These are phyloP conservation scores for Diachasma alloeum DNA, from an alignment of 1,140 invertebrate species.

Conservation along the genomic window DNA sequence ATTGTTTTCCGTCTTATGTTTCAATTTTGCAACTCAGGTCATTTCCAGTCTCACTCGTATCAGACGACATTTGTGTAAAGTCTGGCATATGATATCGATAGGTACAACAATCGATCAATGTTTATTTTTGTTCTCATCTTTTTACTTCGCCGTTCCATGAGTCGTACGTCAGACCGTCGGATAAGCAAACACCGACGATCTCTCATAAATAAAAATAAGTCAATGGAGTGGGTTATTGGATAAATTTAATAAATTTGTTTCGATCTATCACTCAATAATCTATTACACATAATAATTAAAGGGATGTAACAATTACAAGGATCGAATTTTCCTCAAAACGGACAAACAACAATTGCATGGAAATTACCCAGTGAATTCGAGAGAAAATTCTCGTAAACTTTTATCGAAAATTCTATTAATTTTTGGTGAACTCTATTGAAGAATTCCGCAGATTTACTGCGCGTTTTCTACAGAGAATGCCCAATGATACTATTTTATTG, in stretches of 20 bases:
- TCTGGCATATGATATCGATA: conserved; percentile 34
- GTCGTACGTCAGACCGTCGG: conserved; percentile 5
- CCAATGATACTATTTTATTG: too few relatives aligned
- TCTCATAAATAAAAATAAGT: conserved; percentile 18
- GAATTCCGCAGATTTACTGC: too few relatives aligned
- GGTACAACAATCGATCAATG: conserved; percentile 37
- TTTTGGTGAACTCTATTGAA: too few relatives aligned
- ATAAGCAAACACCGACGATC: conserved; percentile 4
- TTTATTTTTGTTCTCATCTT: conserved; percentile 19
- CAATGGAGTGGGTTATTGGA: not conserved
- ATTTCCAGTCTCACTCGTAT: not conserved
- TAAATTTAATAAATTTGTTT: too few relatives aligned
- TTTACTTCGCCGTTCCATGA: not conserved
- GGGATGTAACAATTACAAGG: too few relatives aligned
- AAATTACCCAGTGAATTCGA: too few relatives aligned
- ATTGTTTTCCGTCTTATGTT: not conserved
- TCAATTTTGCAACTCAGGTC: not conserved
- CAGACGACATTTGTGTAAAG: conserved; percentile 44
- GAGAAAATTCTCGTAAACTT: too few relatives aligned
- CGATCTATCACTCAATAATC: not conserved
- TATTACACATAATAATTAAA: too few relatives aligned
- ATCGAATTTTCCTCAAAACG: too few relatives aligned
- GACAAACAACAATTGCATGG: too few relatives aligned
- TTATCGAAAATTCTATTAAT: too few relatives aligned
- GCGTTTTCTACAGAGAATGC: too few relatives aligned